phyloP scores from a whole-genome alignment of 1,140 invertebrate genomes.

The Leucophenga varia region DNA sequence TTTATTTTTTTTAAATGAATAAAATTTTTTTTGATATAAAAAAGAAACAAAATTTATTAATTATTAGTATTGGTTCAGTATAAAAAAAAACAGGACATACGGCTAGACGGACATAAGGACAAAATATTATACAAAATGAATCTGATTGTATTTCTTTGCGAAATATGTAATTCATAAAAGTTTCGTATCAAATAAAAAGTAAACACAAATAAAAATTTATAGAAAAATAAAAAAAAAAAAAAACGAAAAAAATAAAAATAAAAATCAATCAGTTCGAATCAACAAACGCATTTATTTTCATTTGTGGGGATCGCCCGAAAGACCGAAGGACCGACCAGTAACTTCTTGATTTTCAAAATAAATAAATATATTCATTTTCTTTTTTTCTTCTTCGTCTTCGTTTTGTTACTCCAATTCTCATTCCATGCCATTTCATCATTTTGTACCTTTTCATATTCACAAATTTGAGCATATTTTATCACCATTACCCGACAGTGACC shows the following conservation, averaged over 20 bases:
- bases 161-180: too few species aligned
- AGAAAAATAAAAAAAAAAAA: neutral
- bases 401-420: too few species aligned
- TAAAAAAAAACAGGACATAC: too few species aligned
- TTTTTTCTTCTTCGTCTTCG: too few species aligned
- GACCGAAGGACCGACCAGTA: too few species aligned
- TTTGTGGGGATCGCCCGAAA: constrained; percentile 40
- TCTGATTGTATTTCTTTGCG: too few species aligned
- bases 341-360: constrained; percentile 14
- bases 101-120: too few species aligned
- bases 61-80: too few species aligned
- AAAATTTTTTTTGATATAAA: too few species aligned
- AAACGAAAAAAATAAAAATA: neutral
- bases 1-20: too few species aligned
- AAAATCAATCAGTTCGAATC: constrained; percentile 47
- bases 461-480: constrained; percentile 55
- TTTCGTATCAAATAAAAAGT: constrained; percentile 21
- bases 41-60: too few species aligned
- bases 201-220: constrained; percentile 14
- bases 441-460: constrained; percentile 52
- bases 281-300: constrained; percentile 52
- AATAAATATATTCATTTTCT: constrained; percentile 6
- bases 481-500: constrained; percentile 45
- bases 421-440: too few species aligned
- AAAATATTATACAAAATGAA: neutral